Base-by-base conservation (phyloP, 2,113 vertebrate species). In the Calypte anna region DNA sequence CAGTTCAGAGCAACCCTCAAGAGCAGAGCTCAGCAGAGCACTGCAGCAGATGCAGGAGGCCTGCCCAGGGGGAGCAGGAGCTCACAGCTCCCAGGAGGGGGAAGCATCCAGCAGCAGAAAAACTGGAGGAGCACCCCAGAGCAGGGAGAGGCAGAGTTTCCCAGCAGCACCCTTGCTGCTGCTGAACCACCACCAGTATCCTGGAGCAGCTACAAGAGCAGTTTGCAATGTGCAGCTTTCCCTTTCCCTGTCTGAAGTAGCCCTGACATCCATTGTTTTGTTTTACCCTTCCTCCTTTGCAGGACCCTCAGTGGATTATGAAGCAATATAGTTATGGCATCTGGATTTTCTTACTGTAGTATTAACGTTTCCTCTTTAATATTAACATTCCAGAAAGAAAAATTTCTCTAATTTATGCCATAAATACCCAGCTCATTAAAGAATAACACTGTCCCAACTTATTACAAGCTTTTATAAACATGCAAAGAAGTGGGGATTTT, bases 261-360 rank as follows among this genome's bases (percentile, higher is more conserved):
- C 27, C 9, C 22, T 23, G 27, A 38, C 44, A 72, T 72, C 30
- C 64, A n/a, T n/a, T 75, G 40, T 50, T 88, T 62, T 57, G 24
- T 19, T 53, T 68, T 57, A 64, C n/a, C 17, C 86, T 64, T 82
- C 69, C 66, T 86, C 57, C 48, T 85, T 55, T 3, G 0, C 57
- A 43, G 63, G 51, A 20, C 30, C 68, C 2, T 1, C 43, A 15
- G 50, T 68, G 68, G 54, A 67, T 48, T 48, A 62, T 27, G 38
- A 85, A 80, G 59, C 38, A 74, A 88, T 57, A 70, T 2, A 78
- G 58, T 72, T 1, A 0, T 6, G n/a, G 91, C 86, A 92, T 91
- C 92, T 92, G 86, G 91, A 86, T 91, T 94, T 93, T 85, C 81
- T 94, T 95, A 91, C 46, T 66, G 66, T n/a, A 89, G 73, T 68